These are phyloP conservation scores for Lasius fuliginosus DNA, from an alignment of 2,888 invertebrate species.

Conservation along the genomic window DNA sequence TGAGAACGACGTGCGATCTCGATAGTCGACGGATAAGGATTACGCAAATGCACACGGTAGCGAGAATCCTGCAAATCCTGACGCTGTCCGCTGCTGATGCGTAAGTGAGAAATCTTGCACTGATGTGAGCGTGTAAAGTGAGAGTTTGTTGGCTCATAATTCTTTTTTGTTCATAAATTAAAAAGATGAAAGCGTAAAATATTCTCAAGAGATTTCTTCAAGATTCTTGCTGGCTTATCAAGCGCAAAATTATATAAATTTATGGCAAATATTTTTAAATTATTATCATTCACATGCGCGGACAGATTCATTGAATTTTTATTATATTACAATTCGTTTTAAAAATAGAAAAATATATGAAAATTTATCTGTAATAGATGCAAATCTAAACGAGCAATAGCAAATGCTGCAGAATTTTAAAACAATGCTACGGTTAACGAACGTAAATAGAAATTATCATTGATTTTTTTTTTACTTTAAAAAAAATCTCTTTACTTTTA, in stretches of 20 bases:
- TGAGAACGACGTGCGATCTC: slow-evolving; percentile 40
- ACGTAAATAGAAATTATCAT: neutral
- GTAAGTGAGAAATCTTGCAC: slow-evolving; percentile 62
- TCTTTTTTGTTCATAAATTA: slow-evolving; percentile 51
- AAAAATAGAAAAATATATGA: neutral
- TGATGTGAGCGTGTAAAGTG: slow-evolving; percentile 32
- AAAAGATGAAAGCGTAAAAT: slow-evolving; percentile 42
- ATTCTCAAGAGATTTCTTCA: slow-evolving; percentile 4
- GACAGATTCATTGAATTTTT: neutral
- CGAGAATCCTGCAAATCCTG: slow-evolving; percentile 66
- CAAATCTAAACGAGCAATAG: neutral
- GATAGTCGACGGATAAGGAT: slow-evolving; percentile 60
- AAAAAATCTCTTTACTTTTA: neutral
- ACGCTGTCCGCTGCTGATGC: slow-evolving; percentile 56
- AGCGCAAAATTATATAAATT: neutral
- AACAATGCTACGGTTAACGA: neutral
- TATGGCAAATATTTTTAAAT: slow-evolving; percentile 11
- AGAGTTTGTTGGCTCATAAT: slow-evolving; percentile 62
- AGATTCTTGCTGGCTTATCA: neutral
- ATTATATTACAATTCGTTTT: neutral
- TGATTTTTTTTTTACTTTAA: neutral
- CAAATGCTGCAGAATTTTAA: neutral
- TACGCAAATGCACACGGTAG: slow-evolving; percentile 64
- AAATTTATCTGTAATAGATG: neutral
- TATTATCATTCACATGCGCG: neutral